Evolutionary conservation across 2,797 vertebrate genomes (phyloP), one percentile per base, ranked within the genome.

Genomic region (Cercopithecus neglectus): DNA sequence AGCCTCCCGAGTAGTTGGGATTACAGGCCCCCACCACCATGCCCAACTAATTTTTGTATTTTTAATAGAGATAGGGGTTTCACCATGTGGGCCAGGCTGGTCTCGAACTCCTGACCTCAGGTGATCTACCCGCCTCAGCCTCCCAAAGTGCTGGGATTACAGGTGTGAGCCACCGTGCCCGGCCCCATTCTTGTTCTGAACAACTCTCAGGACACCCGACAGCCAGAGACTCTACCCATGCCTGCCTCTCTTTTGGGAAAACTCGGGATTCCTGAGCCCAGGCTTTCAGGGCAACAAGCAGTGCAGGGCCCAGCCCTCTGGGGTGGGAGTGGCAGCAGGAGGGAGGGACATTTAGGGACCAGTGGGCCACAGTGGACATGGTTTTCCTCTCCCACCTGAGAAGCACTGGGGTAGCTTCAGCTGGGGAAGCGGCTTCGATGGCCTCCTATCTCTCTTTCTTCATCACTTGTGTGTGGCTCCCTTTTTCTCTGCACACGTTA

Each of bases 341-440:
- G 33, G 46, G 48, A 33, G 21, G 75, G 46, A 6, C 17, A 24
- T 5, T 5, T 5, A 16, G 59, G 44, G 82, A 67, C 36, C 91
- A 53, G 36, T 0, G 5, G 19, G 33, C 41, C 2, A 0, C 8
- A 7, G 17, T 22, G 39, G 48, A 30, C 36, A 0, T 36, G 17
- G 39, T 22, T 57, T 16, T 17, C 74, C 24, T 48, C 0, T 46
- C 48, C 12, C 5, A 10, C 39, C 48, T 36, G 21, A 9, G 4
- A 24, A 50, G 24, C 0, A 0, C 39, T 17, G 0, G 19, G 17
- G 24, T 4, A 4, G 36, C 26, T 8, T 26, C 28, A n/a, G 57
- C 82, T 16, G 9, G 4, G 57, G 30, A 24, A 10, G 53, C 0
- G 0, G 36, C 59, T 55, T 44, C 2, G 0, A 4, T 33, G 44